Evolutionary conservation across 37 sponge, comb jelly and placozoan genomes (phyloP), one percentile per base, ranked within the genome.

Genomic region (Amphimedon queenslandica): DNA sequence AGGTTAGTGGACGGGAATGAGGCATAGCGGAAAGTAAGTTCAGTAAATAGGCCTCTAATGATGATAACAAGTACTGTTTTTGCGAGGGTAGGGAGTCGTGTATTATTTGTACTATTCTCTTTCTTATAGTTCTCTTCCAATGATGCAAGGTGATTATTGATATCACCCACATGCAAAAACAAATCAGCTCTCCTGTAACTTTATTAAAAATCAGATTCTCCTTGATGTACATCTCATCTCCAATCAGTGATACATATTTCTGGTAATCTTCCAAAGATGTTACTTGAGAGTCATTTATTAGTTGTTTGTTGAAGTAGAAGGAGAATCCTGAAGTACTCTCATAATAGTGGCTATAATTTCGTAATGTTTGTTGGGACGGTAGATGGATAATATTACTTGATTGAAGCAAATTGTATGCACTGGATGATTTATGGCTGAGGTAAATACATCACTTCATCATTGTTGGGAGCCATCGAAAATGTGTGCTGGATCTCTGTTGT

Each of bases 11-110:
- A 71, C 33, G 80, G 42, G 65, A 80, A 80, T 40, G 72, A 73
- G 6, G 74, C 74, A 64, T 80, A 72, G 33, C 73, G 81, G 34
- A 72, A 80, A 28, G 64, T 28, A 5, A 80, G 47, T 37, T 64
- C 28, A 11, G 18, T 42, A 65, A 80, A 71, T 39, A 80, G 29
- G 3, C 80, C 81, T 34, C 73, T 72, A 53, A 80, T 73, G 41
- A 73, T 55, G 21, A 80, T 25, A 20, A 80, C 81, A 8, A 80
- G 51, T 66, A 80, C 66, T 16, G 81, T 56, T 43, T 70, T 79
- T 20, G 73, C 73, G 23, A 72, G 32, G 20, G 58, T 28, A 35
- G 39, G 69, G 34, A 39, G 21, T 39, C 39, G 39, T 39, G 32
- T 63, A 34, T 63, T 32, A n/a, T n/a, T n/a, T n/a, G n/a, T n/a